Evolutionary conservation across 2,113 vertebrate species (phyloP).

Genomic region (Pithys albifrons): DNA sequence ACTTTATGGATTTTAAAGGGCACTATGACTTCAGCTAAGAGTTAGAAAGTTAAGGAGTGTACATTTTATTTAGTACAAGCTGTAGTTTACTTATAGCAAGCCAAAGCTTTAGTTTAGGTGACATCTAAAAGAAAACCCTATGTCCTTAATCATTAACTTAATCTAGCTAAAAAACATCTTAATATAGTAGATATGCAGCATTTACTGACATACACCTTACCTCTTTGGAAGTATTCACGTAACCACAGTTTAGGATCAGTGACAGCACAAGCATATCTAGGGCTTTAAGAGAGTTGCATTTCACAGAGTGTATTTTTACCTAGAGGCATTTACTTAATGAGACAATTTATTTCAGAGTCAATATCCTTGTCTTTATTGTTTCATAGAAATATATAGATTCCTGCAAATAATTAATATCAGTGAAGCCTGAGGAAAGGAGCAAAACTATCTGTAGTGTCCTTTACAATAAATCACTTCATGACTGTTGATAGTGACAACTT

Average conservation of each 20-base stretch:
- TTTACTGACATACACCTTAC: background rate
- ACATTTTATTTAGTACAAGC: background rate
- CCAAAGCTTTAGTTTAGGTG: background rate
- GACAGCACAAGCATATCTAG: rapidly evolving
- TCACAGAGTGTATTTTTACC: constrained; percentile 7
- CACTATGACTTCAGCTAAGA: background rate
- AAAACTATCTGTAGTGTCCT: background rate
- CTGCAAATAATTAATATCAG: constrained; percentile 28
- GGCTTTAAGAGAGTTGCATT: background rate
- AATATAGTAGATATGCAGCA: background rate
- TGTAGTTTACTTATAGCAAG: background rate
- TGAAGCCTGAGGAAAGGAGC: background rate
- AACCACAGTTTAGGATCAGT: background rate
- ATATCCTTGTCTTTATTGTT: background rate
- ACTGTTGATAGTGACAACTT: background rate
- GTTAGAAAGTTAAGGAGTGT: background rate
- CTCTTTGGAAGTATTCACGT: background rate
- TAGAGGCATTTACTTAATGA: background rate
- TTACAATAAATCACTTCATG: background rate
- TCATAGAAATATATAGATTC: background rate
- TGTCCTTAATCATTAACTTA: background rate
- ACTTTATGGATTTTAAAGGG: background rate
- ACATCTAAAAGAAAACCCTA: background rate
- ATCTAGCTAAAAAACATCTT: background rate
- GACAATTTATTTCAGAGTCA: constrained; percentile 27